These are phyloP conservation scores for Harpagus bidentatus DNA, from an alignment of 2,113 vertebrate genomes.

Conservation along the genomic window DNA sequence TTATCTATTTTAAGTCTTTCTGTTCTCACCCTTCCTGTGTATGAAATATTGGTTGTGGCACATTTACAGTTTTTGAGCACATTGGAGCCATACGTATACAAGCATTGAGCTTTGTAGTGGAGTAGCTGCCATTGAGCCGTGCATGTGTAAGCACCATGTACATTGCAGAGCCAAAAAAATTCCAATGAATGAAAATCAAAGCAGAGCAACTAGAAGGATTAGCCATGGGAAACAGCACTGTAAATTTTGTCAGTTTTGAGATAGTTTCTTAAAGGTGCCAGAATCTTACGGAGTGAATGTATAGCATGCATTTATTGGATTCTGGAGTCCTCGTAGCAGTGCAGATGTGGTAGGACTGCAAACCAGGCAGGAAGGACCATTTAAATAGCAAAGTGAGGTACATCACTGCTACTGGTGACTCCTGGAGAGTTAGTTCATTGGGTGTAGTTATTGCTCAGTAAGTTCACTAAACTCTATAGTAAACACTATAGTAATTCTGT, in stretches of 20 bases:
- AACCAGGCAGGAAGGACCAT: neutral
- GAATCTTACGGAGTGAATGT: neutral
- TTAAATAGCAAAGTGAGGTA: neutral
- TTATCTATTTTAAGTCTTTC: neutral
- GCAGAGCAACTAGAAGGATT: neutral
- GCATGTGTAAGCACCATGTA: neutral
- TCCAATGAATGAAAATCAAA: neutral
- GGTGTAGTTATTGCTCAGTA: neutral
- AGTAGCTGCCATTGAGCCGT: neutral
- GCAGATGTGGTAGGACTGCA: neutral
- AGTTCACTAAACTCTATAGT: neutral
- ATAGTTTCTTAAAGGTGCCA: neutral
- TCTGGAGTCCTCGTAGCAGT: neutral
- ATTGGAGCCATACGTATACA: neutral
- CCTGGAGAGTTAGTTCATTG: neutral
- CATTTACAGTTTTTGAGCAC: neutral
- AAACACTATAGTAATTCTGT: neutral
- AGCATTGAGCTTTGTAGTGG: neutral
- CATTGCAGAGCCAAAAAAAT: neutral
- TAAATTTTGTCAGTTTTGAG: neutral
- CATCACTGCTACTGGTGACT: neutral
- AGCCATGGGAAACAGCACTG: neutral
- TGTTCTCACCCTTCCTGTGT: neutral
- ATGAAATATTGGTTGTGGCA: neutral
- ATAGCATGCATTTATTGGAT: neutral